A percentile compares a stretch with the other conserved stretches of the same genome.
Evolutionary conservation across 2,113 vertebrate genomes (phyloP).

Genomic region (Embiotoca jacksoni): DNA sequence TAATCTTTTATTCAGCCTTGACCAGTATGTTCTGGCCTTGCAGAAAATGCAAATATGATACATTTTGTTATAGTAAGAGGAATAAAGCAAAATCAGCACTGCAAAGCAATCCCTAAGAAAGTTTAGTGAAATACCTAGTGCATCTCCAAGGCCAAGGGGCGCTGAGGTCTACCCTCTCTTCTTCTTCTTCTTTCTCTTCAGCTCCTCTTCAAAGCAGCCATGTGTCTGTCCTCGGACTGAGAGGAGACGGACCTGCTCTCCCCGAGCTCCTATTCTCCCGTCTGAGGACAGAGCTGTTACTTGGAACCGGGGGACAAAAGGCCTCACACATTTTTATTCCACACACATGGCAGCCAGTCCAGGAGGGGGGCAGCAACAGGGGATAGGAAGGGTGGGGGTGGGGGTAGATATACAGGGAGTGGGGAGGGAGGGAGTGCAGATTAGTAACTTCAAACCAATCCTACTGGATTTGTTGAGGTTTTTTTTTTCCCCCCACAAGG

Average conservation of each 20-base stretch:
- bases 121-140: constrained; percentile 39
- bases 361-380: constrained; percentile 63
- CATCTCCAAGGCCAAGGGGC: constrained; percentile 15
- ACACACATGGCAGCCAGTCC: constrained; percentile 64
- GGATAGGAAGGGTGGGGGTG: constrained; percentile 25
- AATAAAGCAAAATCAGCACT: not conserved
- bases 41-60: not conserved
- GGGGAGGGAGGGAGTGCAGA: constrained; percentile 31
- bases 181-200: constrained; percentile 35
- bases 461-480: not conserved
- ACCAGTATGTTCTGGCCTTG: not conserved
- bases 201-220: constrained; percentile 40
- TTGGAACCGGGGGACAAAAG: constrained; percentile 68
- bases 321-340: constrained; percentile 77
- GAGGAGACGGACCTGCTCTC: constrained; percentile 29
- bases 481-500: constrained; percentile 15
- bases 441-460: constrained; percentile 47
- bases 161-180: not conserved
- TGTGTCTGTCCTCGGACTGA: constrained; percentile 22
- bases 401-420: not conserved
- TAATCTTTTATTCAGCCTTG: not conserved
- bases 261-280: constrained; percentile 43
- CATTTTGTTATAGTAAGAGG: not conserved
- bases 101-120: constrained; percentile 6
- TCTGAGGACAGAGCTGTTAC: constrained; percentile 37